These are phyloP conservation scores for Tympanoctomys barrerae DNA, from an alignment of 2,797 vertebrate genomes.

Conservation along the genomic window DNA sequence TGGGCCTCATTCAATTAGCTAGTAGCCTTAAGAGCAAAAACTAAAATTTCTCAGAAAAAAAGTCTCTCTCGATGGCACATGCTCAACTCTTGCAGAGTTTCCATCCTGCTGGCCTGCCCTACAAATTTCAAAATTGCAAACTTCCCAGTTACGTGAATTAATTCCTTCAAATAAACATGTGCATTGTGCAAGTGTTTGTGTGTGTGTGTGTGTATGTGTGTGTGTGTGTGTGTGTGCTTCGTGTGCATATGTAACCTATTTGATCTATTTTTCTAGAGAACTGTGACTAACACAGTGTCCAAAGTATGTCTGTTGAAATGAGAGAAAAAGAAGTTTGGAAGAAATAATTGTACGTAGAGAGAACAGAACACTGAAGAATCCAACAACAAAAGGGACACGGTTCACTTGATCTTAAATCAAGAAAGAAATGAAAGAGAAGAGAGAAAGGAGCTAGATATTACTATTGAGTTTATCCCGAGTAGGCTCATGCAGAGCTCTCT, in stretches of 20 bases:
- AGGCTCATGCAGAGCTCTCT: background rate
- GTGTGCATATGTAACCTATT: background rate
- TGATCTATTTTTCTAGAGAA: slow-evolving; percentile 42
- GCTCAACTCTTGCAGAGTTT: background rate
- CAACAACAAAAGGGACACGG: background rate
- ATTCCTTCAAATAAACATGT: slow-evolving; percentile 13
- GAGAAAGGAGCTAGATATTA: background rate
- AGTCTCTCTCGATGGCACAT: background rate
- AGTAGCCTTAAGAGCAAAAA: background rate
- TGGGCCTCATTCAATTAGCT: background rate
- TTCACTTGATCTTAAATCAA: background rate
- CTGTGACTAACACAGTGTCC: background rate
- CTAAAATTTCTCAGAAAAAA: background rate
- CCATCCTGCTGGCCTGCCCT: background rate
- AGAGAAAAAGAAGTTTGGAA: background rate
- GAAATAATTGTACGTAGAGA: background rate
- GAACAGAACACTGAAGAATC: background rate
- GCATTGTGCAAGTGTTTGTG: background rate
- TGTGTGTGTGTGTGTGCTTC: background rate
- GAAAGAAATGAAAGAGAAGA: background rate
- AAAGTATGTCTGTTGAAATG: background rate
- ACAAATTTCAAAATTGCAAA: background rate
- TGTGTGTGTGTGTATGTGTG: background rate
- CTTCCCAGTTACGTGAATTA: background rate
- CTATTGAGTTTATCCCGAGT: no score